A percentile compares a stretch with the other conserved stretches of the same genome.
Evolutionary conservation across 92 coral and sea anemone genomes (phyloP).

Genomic region (Umimayanthus chanpuru): DNA sequence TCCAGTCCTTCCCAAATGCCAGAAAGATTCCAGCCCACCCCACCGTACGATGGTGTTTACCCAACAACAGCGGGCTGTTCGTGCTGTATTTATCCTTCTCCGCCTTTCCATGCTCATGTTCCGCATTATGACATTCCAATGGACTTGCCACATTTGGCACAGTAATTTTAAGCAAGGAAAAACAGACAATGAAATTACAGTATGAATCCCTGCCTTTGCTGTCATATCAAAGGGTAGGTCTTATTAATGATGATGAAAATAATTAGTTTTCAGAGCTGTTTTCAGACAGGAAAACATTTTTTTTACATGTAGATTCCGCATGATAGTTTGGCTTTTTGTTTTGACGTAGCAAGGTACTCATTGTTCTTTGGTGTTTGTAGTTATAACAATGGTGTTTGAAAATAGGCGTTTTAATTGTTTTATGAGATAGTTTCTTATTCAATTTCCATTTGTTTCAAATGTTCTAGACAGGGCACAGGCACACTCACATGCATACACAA

Average conservation of each 20-base stretch:
- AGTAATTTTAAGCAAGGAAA: not conserved
- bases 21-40: slow-evolving; percentile 37
- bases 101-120: slow-evolving; percentile 36
- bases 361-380: not conserved
- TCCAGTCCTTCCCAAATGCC: slow-evolving; percentile 64
- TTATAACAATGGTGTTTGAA: not conserved
- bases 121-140: slow-evolving; percentile 31
- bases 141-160: slow-evolving; percentile 43
- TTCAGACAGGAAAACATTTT: not conserved
- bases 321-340: not conserved
- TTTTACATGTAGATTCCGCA: not conserved
- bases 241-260: not conserved
- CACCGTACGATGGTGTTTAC: slow-evolving; percentile 32
- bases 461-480: not conserved
- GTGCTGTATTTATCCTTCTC: slow-evolving; percentile 32
- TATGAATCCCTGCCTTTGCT: not conserved
- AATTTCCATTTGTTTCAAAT: too few species aligned
- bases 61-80: slow-evolving; percentile 20
- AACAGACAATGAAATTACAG: not conserved
- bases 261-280: not conserved
- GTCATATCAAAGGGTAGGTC: slow-evolving; percentile 11
- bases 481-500: not conserved
- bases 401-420: not conserved
- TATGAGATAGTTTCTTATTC: too few species aligned
- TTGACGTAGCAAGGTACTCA: too few species aligned